These are phyloP conservation scores for Pantherophis vulpinus DNA, from an alignment of 2,797 vertebrate genomes.

Conservation along the genomic window DNA sequence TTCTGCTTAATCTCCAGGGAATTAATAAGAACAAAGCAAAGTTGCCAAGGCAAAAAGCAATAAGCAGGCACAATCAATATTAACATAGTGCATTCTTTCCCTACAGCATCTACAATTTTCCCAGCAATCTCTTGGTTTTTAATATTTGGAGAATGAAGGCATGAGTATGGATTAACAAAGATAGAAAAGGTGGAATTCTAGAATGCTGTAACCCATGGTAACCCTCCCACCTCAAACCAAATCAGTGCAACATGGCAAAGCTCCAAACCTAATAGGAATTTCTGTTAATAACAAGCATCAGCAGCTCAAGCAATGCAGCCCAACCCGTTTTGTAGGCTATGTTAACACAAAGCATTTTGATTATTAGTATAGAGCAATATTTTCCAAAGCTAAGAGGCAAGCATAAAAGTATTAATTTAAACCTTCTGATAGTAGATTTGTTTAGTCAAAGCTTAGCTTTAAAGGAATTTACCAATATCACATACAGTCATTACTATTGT, in stretches of 20 bases:
- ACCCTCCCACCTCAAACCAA: background rate
- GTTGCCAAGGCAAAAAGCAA: background rate
- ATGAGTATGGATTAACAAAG: background rate
- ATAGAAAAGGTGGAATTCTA: background rate
- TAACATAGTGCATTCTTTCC: background rate
- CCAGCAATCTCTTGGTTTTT: background rate
- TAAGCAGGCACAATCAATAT: background rate
- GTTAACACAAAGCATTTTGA: background rate
- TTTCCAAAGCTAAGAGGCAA: background rate
- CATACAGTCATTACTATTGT: background rate
- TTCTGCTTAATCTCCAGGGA: background rate
- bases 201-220: background rate
- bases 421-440: background rate
- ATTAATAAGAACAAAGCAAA: background rate
- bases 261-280: background rate
- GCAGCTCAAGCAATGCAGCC: background rate
- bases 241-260: background rate
- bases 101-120: background rate
- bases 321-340: background rate
- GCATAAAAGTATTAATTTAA: background rate
- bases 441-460: background rate
- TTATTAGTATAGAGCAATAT: background rate
- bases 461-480: conserved; percentile 17
- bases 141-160: background rate
- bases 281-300: background rate